These are phyloP conservation scores for Turdus rufiventris DNA, from an alignment of 2,113 vertebrate species.

Conservation along the genomic window DNA sequence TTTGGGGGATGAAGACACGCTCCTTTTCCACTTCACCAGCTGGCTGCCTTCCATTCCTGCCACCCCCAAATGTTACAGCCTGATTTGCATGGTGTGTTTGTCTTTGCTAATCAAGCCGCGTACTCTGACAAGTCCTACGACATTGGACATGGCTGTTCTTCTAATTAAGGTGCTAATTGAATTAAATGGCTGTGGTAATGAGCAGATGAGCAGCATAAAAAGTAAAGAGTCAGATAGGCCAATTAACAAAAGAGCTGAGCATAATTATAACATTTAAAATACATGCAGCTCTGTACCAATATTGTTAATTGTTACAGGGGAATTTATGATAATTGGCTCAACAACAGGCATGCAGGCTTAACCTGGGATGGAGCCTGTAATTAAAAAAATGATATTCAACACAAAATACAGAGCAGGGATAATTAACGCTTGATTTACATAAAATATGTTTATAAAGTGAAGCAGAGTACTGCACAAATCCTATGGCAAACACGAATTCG, in stretches of 20 bases:
- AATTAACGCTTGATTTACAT: conserved; percentile 86
- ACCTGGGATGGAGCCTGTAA: conserved; percentile 75
- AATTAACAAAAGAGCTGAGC: conserved; percentile 97
- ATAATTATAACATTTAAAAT: conserved; percentile 99
- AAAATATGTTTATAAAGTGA: conserved; percentile 61
- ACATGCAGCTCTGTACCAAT: conserved; percentile 84
- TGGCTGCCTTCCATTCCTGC: conserved; percentile 75
- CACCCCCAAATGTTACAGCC: conserved; percentile 74
- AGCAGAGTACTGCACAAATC: background rate
- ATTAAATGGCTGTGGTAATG: conserved; percentile 98
- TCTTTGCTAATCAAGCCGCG: conserved; percentile 88
- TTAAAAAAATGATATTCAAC: conserved; percentile 84
- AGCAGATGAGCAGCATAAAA: conserved; percentile 96
- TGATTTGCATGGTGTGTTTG: conserved; percentile 87
- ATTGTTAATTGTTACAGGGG: conserved; percentile 95
- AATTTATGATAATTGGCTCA: conserved; percentile 99
- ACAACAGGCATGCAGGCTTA: conserved; percentile 81
- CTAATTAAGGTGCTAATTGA: conserved; percentile 99
- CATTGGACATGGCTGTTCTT: conserved; percentile 88
- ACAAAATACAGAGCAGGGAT: conserved; percentile 69
- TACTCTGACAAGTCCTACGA: conserved; percentile 85
- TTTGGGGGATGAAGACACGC: conserved; percentile 69
- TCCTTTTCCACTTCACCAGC: conserved; percentile 69
- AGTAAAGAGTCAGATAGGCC: conserved; percentile 97
- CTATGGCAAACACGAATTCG: background rate